These are phyloP conservation scores for Brachionus koreanus DNA, from an alignment of 1,140 invertebrate genomes.

Conservation along the genomic window DNA sequence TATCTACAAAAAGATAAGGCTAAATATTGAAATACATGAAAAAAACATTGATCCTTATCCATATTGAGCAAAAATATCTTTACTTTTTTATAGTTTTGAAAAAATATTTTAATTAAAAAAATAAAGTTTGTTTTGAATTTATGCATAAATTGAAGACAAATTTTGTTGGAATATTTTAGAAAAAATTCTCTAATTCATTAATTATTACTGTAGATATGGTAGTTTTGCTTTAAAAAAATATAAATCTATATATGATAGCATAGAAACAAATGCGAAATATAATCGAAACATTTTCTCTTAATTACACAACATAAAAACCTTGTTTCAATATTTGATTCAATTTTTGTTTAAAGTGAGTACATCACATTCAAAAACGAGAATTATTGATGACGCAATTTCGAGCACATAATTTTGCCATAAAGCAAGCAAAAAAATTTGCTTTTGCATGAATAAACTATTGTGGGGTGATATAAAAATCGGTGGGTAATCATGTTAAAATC, in stretches of 20 bases:
- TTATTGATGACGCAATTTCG: not conserved
- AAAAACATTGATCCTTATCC: no score
- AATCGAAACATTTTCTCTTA: not conserved
- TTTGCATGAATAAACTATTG: not conserved
- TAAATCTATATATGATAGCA: not conserved
- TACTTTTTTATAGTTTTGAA: no score
- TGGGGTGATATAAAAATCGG: not conserved
- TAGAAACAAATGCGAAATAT: not conserved
- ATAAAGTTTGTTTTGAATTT: not conserved
- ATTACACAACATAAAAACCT: not conserved
- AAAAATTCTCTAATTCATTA: not conserved
- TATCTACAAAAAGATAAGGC: not conserved
- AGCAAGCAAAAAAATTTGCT: not conserved
- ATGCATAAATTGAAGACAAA: not conserved
- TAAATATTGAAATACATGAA: no score
- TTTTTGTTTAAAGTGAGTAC: not conserved
- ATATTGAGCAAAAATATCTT: no score
- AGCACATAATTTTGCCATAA: not conserved
- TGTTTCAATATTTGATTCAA: not conserved
- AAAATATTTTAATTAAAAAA: not conserved
- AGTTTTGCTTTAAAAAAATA: not conserved
- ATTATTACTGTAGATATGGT: not conserved
- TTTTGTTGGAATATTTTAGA: not conserved
- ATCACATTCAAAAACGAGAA: not conserved
- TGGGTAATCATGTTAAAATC: not conserved